Evolutionary conservation across 2,888 invertebrate species (phyloP).

Genomic region (Stomorhina lunata): DNA sequence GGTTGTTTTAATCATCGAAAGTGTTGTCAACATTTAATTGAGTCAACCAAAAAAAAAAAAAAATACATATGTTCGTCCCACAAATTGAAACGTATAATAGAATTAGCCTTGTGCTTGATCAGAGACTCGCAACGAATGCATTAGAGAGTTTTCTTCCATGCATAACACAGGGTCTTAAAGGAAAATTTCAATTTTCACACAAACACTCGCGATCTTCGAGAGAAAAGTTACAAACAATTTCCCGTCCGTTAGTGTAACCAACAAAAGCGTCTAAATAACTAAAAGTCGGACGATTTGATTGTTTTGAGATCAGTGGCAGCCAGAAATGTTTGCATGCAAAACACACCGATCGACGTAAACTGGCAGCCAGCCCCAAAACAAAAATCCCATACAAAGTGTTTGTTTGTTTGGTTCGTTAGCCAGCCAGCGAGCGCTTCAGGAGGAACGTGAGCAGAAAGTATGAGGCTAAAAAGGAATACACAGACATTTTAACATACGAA

Average conservation of each 20-base stretch:
- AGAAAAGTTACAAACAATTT: conserved; percentile 33
- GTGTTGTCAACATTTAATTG: conserved; percentile 11
- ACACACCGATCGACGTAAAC: conserved; percentile 5
- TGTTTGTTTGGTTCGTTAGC: conserved; percentile 4
- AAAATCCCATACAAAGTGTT: neutral
- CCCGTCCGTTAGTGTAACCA: conserved; percentile 50
- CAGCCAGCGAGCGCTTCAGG: conserved; percentile 28
- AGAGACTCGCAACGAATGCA: conserved; percentile 4
- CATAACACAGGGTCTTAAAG: conserved; percentile 39
- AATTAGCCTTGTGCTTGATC: conserved; percentile 50
- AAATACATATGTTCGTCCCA: neutral
- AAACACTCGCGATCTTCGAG: no score
- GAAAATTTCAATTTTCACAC: conserved; percentile 35
- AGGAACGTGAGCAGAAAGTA: conserved; percentile 62
- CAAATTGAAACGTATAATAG: conserved; percentile 27
- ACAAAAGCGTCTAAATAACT: conserved; percentile 55
- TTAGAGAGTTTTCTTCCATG: conserved; percentile 38
- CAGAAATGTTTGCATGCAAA: conserved; percentile 36
- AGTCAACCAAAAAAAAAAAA: conserved; percentile 4
- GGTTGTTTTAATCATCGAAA: neutral
- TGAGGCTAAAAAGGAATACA: conserved; percentile 13
- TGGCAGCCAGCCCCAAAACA: conserved; percentile 40
- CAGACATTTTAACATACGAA: neutral
- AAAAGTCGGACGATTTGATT: conserved; percentile 33
- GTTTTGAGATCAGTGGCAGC: conserved; percentile 44